A percentile compares a stretch with the other conserved stretches of the same genome.
Conservation (phyloP, 2,113 vertebrate species). For the Pionites leucogaster region DNA sequence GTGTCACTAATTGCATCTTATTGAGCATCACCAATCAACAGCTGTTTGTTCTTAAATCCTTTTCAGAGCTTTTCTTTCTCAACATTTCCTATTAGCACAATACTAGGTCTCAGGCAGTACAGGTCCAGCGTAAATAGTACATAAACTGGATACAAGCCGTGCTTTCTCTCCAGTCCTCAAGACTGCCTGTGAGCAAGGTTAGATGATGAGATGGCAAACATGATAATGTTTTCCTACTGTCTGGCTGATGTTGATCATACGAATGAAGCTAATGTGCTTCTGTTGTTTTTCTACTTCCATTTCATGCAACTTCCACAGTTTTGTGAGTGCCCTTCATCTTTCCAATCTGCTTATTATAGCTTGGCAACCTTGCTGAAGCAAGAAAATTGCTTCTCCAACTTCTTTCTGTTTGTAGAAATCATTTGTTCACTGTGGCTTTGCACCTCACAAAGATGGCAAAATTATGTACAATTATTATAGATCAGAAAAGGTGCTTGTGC, state of each 20-base stretch:
- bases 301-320: not conserved
- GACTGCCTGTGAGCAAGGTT: not conserved
- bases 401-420: not conserved
- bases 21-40: not conserved
- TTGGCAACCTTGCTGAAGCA: not conserved
- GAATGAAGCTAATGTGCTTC: not conserved
- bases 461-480: not conserved
- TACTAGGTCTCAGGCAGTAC: not conserved
- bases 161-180: not conserved
- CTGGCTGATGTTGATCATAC: not conserved
- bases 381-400: not conserved
- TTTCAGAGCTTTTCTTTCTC: not conserved
- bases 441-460: not conserved
- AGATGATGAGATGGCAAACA: not conserved
- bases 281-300: not conserved
- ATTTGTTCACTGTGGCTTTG: not conserved
- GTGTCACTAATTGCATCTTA: not conserved
- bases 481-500: not conserved
- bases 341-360: not conserved
- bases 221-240: not conserved
- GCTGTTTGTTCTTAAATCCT: not conserved
- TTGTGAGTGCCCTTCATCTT: not conserved
- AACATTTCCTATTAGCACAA: not conserved
- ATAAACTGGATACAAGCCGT: not conserved
- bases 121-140: not conserved